These are phyloP conservation scores for Catostomus latipinnis DNA, from an alignment of 2,797 vertebrate species.

Conservation along the genomic window DNA sequence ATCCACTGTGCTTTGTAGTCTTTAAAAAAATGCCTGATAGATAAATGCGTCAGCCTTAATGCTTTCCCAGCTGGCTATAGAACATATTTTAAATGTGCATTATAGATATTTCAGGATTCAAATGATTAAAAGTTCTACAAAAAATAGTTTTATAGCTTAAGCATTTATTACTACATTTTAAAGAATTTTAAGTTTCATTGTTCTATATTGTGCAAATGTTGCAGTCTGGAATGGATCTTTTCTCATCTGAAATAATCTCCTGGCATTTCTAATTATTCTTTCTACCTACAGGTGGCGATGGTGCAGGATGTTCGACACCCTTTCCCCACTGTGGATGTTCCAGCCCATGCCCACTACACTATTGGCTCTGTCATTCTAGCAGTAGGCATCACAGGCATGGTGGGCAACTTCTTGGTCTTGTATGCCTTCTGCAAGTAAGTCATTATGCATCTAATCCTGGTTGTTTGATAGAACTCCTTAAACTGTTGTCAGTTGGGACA, in stretches of 20 bases:
- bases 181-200: not conserved
- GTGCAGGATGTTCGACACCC: slow-evolving; percentile 64
- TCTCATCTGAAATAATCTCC: not conserved
- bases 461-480: too few relatives aligned
- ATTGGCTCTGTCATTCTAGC: slow-evolving; percentile 88
- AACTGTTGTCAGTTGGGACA: too few relatives aligned
- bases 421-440: slow-evolving; percentile 94
- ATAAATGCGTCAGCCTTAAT: slow-evolving; percentile 9
- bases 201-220: too few relatives aligned
- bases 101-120: not conserved
- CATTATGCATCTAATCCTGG: too few relatives aligned
- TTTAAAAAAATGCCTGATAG: not conserved
- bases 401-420: slow-evolving; percentile 94
- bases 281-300: slow-evolving; percentile 70
- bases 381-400: slow-evolving; percentile 90
- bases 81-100: slow-evolving; percentile 7
- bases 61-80: not conserved
- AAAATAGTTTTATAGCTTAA: not conserved
- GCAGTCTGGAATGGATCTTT: not conserved
- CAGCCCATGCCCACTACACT: slow-evolving; percentile 90
- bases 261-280: not conserved
- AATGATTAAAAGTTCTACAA: not conserved
- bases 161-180: not conserved
- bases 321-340: slow-evolving; percentile 89
- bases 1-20: too few relatives aligned